Evolutionary conservation across 2,113 vertebrate genomes (phyloP).

Genomic region (Hoplias malabaricus): DNA sequence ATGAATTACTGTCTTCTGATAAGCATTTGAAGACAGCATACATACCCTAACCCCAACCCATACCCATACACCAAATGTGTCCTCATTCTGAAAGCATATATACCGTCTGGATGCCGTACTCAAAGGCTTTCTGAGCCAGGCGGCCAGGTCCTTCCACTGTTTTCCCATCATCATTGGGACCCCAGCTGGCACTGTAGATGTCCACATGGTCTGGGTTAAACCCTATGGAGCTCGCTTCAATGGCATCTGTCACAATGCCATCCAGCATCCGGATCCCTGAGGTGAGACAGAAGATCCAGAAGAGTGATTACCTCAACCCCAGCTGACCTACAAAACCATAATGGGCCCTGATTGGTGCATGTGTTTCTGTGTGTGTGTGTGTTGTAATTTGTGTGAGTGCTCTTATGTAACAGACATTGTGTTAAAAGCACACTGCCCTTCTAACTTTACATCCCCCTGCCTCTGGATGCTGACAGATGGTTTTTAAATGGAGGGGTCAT

Average conservation of each 20-base stretch:
- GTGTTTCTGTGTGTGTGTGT: neutral
- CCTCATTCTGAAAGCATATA: too few relatives aligned
- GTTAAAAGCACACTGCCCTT: neutral
- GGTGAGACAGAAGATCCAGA: neutral
- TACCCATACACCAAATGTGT: too few relatives aligned
- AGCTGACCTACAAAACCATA: neutral
- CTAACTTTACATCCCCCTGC: neutral
- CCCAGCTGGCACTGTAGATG: constrained; percentile 99
- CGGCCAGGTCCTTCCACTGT: constrained; percentile 95
- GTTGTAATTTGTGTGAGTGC: neutral
- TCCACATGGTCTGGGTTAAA: constrained; percentile 95
- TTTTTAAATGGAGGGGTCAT: neutral
- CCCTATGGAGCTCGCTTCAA: constrained; percentile 96
- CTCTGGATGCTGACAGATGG: neutral
- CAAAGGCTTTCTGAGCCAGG: constrained; percentile 94
- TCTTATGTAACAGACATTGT: constrained; percentile 6
- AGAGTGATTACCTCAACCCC: neutral
- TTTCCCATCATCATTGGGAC: constrained; percentile 96
- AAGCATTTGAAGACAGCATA: too few relatives aligned
- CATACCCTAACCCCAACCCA: too few relatives aligned
- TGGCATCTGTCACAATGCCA: constrained; percentile 95
- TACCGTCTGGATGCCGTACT: constrained; percentile 96
- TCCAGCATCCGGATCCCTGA: constrained; percentile 96
- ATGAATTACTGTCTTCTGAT: too few relatives aligned
- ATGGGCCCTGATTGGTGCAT: neutral